These are phyloP conservation scores for Stichopus horrens DNA, from an alignment of 53 echinoderm and acorn worm species.

Conservation along the genomic window DNA sequence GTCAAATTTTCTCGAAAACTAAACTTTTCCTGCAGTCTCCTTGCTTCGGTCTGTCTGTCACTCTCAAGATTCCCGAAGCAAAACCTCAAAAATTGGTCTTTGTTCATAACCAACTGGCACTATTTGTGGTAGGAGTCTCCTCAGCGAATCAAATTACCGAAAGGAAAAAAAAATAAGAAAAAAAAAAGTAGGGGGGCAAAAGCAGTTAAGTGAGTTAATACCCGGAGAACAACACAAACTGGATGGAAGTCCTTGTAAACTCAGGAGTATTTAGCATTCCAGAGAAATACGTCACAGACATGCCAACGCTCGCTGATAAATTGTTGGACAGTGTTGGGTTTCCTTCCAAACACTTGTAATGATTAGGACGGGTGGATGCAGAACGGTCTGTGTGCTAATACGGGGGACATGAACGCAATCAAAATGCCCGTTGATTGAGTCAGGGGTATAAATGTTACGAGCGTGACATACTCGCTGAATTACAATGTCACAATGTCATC, in stretches of 20 bases:
- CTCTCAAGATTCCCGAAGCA: not conserved
- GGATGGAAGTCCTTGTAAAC: not conserved
- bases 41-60: not conserved
- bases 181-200: not conserved
- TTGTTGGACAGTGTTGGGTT: not conserved
- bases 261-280: not conserved
- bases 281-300: not conserved
- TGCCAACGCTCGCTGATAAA: not conserved
- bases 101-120: slow-evolving; percentile 36
- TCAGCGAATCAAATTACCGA: slow-evolving; percentile 39
- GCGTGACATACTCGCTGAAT: too few relatives aligned
- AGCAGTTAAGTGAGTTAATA: not conserved
- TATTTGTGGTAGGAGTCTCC: slow-evolving; percentile 33
- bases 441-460: too few relatives aligned
- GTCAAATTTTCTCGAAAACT: not conserved
- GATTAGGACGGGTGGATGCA: too few relatives aligned
- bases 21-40: not conserved
- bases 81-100: slow-evolving; percentile 15
- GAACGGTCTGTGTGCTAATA: too few relatives aligned
- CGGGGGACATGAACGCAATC: too few relatives aligned
- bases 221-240: not conserved
- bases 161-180: not conserved
- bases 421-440: too few relatives aligned
- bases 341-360: too few relatives aligned
- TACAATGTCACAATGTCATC: too few relatives aligned